Percentiles rank a stretch among this genome's conserved stretches.
These are phyloP conservation scores for Chaenodraco wilsoni DNA, from an alignment of 2,797 vertebrate species.

Conservation along the genomic window DNA sequence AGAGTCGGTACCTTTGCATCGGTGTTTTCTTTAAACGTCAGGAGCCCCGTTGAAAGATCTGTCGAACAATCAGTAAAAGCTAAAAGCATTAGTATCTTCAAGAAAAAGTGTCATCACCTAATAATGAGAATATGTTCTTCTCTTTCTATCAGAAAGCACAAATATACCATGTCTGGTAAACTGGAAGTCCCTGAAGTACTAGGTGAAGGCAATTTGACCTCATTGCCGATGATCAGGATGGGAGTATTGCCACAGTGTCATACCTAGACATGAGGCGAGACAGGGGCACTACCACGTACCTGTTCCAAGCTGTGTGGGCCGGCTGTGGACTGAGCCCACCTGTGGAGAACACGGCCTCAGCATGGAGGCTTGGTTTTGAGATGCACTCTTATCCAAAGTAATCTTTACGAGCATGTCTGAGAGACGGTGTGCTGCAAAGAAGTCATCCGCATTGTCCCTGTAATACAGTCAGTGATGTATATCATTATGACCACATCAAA, in stretches of 20 bases:
- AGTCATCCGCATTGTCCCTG: constrained; percentile 81
- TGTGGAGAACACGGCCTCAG: constrained; percentile 35
- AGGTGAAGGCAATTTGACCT: background rate
- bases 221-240: background rate
- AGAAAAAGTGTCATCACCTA: background rate
- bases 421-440: constrained; percentile 78
- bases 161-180: background rate
- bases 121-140: background rate
- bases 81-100: background rate
- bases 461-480: background rate
- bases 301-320: constrained; percentile 65
- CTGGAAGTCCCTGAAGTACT: background rate
- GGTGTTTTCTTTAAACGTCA: constrained; percentile 79
- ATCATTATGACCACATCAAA: background rate
- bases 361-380: constrained; percentile 43
- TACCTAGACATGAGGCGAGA: background rate
- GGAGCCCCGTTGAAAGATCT: constrained; percentile 85
- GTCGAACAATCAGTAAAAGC: constrained; percentile 34
- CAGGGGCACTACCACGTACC: constrained; percentile 53
- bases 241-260: background rate
- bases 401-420: constrained; percentile 78
- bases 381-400: constrained; percentile 74
- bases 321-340: constrained; percentile 19
- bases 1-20: constrained; percentile 76
- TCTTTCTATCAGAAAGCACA: background rate